Percentiles rank a stretch among this genome's conserved stretches.
Conservation (phyloP, 2,797 vertebrate genomes). For the Adrianichthys oophorus region DNA sequence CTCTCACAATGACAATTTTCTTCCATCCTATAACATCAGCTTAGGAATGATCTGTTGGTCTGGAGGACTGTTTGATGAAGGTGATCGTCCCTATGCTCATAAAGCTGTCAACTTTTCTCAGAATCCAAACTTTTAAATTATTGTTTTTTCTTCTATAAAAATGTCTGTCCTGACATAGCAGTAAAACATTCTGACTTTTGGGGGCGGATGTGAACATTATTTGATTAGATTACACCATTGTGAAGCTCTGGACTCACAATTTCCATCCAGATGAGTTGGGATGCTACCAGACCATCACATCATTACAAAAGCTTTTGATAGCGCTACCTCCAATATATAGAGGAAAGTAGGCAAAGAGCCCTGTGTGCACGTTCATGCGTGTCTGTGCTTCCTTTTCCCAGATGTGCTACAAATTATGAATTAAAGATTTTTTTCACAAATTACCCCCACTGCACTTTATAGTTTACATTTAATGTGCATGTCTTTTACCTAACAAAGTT, state of each 20-base stretch:
- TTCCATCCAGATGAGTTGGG: constrained; percentile 66
- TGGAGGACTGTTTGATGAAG: constrained; percentile 52
- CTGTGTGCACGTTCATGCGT: constrained; percentile 11
- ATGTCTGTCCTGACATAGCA: constrained; percentile 39
- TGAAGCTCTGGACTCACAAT: constrained; percentile 56
- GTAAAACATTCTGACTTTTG: neutral
- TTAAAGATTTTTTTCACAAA: no score
- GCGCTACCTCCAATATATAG: constrained; percentile 46
- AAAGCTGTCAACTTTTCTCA: constrained; percentile 43
- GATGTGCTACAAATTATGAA: constrained; percentile 3
- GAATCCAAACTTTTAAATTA: constrained; percentile 31
- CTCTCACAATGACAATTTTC: constrained; percentile 34
- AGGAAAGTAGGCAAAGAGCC: constrained; percentile 61
- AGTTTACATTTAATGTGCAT: no score
- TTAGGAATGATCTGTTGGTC: constrained; percentile 23
- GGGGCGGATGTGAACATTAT: constrained; percentile 42
- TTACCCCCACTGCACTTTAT: no score
- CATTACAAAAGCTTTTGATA: constrained; percentile 65
- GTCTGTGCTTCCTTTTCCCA: constrained; percentile 25
- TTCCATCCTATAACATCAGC: constrained; percentile 53
- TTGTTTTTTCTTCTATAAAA: constrained; percentile 46
- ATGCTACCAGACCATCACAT: constrained; percentile 81
- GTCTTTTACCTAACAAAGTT: no score
- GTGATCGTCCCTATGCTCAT: constrained; percentile 39
- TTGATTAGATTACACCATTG: constrained; percentile 65